Evolutionary conservation across 2,888 invertebrate species (phyloP).

Genomic region (Silvanus unidentatus): DNA sequence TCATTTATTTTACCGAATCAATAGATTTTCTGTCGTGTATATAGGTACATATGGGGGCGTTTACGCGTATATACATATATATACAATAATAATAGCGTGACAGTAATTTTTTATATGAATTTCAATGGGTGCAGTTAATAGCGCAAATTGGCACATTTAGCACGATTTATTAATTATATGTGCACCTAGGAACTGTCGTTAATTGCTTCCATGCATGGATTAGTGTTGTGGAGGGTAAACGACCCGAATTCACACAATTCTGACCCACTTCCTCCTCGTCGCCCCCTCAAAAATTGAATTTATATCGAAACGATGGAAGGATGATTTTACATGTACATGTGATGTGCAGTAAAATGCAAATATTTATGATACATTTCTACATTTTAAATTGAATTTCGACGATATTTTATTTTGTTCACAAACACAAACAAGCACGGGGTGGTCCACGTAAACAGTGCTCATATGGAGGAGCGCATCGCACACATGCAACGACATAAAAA

Average conservation of each 20-base stretch:
- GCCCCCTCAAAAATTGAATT: too few relatives aligned
- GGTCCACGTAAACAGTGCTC: conserved; percentile 12
- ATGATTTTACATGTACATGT: too few relatives aligned
- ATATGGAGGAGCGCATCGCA: neutral
- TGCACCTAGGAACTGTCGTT: too few relatives aligned
- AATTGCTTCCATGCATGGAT: too few relatives aligned
- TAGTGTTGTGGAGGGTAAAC: too few relatives aligned
- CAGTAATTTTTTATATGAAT: neutral
- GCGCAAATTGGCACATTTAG: neutral
- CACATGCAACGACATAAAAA: conserved; percentile 11
- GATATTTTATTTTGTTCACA: neutral
- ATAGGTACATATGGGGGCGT: too few relatives aligned
- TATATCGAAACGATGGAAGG: too few relatives aligned
- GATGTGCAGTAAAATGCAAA: conserved; percentile 7
- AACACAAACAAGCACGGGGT: too few relatives aligned
- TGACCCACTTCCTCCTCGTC: too few relatives aligned
- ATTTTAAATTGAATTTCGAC: conserved; percentile 1
- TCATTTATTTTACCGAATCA: neutral
- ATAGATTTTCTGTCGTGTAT: neutral
- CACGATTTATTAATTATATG: neutral
- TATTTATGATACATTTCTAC: conserved; percentile 8
- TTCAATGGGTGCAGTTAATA: neutral
- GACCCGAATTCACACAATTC: too few relatives aligned
- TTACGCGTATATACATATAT: neutral
- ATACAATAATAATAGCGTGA: neutral